Conservation (phyloP, 2,797 vertebrate genomes). For the Protosalanx chinensis region DNA sequence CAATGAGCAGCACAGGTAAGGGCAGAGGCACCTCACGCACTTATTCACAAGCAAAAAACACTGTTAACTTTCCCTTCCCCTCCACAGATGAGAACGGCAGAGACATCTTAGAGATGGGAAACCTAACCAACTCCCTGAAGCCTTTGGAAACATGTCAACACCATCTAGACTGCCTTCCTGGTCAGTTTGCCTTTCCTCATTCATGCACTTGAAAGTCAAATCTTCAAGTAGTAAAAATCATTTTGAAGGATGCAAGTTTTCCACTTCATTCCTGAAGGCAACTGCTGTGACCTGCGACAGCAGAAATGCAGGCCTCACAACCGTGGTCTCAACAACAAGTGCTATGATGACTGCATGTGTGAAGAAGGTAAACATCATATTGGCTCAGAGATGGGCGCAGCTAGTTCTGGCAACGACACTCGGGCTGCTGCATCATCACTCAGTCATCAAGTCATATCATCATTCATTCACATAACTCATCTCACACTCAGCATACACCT, state of each 20-base stretch:
- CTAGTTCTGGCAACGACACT: too few relatives aligned
- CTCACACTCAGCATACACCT: too few relatives aligned
- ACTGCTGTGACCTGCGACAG: conserved; percentile 77
- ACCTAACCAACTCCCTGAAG: background rate
- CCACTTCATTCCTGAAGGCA: conserved; percentile 58
- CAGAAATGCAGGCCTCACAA: conserved; percentile 78
- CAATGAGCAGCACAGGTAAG: background rate
- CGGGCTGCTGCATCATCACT: too few relatives aligned
- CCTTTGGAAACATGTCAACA: conserved; percentile 34
- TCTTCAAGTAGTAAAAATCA: too few relatives aligned
- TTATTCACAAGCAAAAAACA: background rate
- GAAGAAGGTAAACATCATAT: conserved; percentile 67
- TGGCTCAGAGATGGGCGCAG: background rate
- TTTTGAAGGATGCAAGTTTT: background rate
- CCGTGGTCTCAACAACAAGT: conserved; percentile 82
- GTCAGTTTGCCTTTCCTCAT: conserved; percentile 22
- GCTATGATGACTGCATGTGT: conserved; percentile 83
- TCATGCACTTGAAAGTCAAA: too few relatives aligned
- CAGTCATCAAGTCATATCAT: too few relatives aligned
- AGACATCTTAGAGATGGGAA: background rate
- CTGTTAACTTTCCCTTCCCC: background rate
- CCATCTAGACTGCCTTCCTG: conserved; percentile 44
- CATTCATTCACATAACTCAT: too few relatives aligned
- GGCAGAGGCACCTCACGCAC: background rate
- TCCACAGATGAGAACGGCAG: background rate